These are phyloP conservation scores for Melipona bicolor DNA, from an alignment of 2,888 invertebrate species.

Conservation along the genomic window DNA sequence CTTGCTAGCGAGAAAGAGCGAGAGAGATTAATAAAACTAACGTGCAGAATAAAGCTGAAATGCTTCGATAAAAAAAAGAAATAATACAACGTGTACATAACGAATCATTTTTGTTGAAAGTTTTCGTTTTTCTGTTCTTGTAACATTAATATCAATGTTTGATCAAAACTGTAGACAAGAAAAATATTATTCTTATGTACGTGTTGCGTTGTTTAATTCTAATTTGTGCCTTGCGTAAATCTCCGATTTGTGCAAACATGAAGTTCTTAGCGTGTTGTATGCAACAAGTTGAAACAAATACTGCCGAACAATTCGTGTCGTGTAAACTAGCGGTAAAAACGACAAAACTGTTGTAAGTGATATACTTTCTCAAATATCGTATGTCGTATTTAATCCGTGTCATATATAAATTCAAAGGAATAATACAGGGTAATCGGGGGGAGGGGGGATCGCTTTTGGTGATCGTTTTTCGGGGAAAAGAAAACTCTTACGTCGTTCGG, in stretches of 20 bases:
- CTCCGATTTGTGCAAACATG: constrained; percentile 1
- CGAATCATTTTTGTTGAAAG: neutral
- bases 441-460: neutral
- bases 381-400: constrained; percentile 51
- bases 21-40: neutral
- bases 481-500: neutral
- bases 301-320: constrained; percentile 49
- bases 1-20: constrained; percentile 22
- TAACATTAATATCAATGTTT: neutral
- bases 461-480: neutral
- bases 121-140: neutral
- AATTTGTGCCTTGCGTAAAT: constrained; percentile 23
- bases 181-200: constrained; percentile 33
- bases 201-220: constrained; percentile 28
- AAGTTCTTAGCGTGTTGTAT: constrained; percentile 30
- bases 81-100: constrained; percentile 33
- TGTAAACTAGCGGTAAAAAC: constrained; percentile 38
- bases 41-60: constrained; percentile 4
- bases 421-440: constrained; percentile 50
- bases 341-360: constrained; percentile 30
- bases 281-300: constrained; percentile 45
- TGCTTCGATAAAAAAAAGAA: neutral
- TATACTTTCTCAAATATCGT: constrained; percentile 39
- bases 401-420: constrained; percentile 29
- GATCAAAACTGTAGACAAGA: neutral